Base-by-base conservation (phyloP, 2,797 vertebrate species). In the Danio albolineatus region DNA sequence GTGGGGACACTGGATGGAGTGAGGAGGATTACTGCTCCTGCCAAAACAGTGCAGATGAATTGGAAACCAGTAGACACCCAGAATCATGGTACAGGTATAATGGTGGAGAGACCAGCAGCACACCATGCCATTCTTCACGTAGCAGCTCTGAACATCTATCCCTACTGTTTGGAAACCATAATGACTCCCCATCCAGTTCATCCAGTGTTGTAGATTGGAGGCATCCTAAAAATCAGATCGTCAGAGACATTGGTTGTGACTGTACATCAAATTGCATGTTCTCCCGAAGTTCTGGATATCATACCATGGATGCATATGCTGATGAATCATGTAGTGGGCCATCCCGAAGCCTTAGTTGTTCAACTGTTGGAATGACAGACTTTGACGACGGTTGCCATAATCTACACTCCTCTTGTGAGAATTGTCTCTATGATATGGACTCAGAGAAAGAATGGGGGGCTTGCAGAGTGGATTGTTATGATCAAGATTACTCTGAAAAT, bases 81-180 rank as follows among this genome's bases (percentile, higher is more conserved):
- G 74, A 82, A 62, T 67, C 83, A 41, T 93, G 93, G 90, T 85
- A 91, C 51, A 83, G 85, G 36, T 87, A 83, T 76, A 74, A 84
- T 43, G 89, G 86, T 10, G 93, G 86, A 36, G 90, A 90, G 49
- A 90, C 89, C 10, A 90, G 89, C 83, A 91, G 87, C 80, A 91
- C 91, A 38, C 87, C 89, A 0, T 91, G 86, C 16, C 91, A 89
- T 80, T 94, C 93, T 13, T 93, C 92, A 39, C 75, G 85, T 43
- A 90, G 87, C 81, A 94, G 93, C 82, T 94, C 92, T 14, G 93
- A 95, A 78, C 93, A 94, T 79, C 89, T 94, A 9, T 93, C 92
- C 12, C 74, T 93, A 77, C 86, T 94, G 41, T 95, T 94, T 83
- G 92, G 91, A 81, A 89, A 84, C 0, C 86, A 91, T 41, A 88